phyloP scores from a whole-genome alignment of 2,797 vertebrate species.

The Phyllotis vaccarum region DNA sequence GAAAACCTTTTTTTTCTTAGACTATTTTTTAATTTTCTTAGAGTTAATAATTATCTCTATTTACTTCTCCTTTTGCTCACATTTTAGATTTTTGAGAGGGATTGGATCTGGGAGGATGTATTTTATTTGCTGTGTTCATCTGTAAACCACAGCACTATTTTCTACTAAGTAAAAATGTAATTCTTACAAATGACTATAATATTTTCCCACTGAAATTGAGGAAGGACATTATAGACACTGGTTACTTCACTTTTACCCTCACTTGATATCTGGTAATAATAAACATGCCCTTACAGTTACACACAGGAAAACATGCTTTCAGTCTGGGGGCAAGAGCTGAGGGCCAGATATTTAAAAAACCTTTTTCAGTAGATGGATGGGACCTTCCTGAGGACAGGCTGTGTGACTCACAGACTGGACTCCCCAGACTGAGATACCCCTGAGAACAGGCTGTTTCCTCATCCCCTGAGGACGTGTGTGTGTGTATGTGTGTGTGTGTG shows the following conservation, averaged over 20 bases:
- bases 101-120: background rate
- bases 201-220: background rate
- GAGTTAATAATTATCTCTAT: slow-evolving; percentile 51
- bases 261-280: background rate
- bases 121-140: background rate
- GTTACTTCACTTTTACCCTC: background rate
- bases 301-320: background rate
- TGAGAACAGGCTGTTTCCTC: background rate
- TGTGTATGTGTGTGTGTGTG: background rate
- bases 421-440: background rate
- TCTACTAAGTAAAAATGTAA: background rate
- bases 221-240: background rate
- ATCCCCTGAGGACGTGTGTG: background rate
- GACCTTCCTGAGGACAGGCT: background rate
- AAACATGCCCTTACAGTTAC: background rate
- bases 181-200: background rate
- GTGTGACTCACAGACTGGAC: too few species aligned
- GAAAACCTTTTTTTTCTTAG: slow-evolving; percentile 46
- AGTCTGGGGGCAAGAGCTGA: background rate
- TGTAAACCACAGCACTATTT: background rate
- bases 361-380: background rate
- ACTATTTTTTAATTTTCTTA: slow-evolving; percentile 69
- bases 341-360: background rate
- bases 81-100: slow-evolving; percentile 19
- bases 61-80: slow-evolving; percentile 42